Base-by-base conservation (phyloP, 2,113 vertebrate genomes). In the Planiliza haematocheilus region DNA sequence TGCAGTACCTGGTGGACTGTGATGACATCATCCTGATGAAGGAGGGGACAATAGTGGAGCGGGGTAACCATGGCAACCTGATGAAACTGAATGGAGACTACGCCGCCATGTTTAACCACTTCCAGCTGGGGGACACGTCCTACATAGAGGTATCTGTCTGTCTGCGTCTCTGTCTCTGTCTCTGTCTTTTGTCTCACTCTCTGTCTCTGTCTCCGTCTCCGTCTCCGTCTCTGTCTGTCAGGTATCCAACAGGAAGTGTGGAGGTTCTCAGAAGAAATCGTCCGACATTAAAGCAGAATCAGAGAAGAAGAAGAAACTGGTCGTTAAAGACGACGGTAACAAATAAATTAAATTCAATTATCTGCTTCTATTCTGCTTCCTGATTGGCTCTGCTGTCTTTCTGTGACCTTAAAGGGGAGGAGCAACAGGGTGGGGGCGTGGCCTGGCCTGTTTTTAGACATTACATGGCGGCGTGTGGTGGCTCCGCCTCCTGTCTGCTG, bases 11-110 rank as follows among this genome's bases (percentile, higher is more conserved):
- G 57, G 95, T 95, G 71, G 96, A 97, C 77, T 97, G 96, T 83
- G 96, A 97, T 86, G 95, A 97, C 46, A 95, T 98, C 71, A 93
- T 98, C 88, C 94, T 97, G 92, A 95, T 98, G 97, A 95, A 95
- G 59, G 96, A 98, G 45, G 97, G 97, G 55, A 95, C 93, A 60
- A 94, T 98, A 56, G 95, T 93, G 0, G 97, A 97, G 86, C 91
- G 94, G 78, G 97, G 97, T 60, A 96, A 93, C 82, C 97, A 98
- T 8, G 96, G 96, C 77, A 92, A 95, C 12, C 91, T 98, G 83
- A 96, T 98, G 94, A 94, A 94, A 61, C 89, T 96, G 62, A 97
- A 95, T 51, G 94, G 95, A 1, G 96, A 98, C 74, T 98, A 98
- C 38, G 95, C 97, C 13, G 87, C 96, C 72, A 96, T 96, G 91